Base-by-base conservation (phyloP, 2,113 vertebrate genomes). In the Myiagra hebetior region DNA sequence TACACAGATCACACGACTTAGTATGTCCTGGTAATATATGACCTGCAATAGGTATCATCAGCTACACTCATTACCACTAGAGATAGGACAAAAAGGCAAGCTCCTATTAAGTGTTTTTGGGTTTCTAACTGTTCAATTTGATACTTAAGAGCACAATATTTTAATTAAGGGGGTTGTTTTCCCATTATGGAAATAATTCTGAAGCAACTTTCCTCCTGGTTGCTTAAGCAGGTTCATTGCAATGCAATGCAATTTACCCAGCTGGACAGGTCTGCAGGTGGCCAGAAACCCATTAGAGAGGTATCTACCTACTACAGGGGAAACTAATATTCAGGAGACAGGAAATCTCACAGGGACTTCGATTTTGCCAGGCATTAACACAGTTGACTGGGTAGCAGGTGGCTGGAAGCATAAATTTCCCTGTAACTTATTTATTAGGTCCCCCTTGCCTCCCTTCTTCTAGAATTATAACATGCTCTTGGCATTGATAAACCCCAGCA, bases 351-450 rank as follows among this genome's bases (percentile, higher is more conserved):
- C 49, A 73, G 95, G 96, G 95, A 92, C 94, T 97, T 94, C 74
- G 87, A 96, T 97, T 95, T 93, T 96, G 95, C 95, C 85, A 97
- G 92, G 68, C 95, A 89, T 96, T 97, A 96, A 90, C 94, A 92
- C 96, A 97, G 94, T 6, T 97, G 96, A 97, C 93, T 96, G 95
- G 96, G 96, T 95, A 97, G 97, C 97, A 97, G 97, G 97, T 97
- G 95, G 96, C 91, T 97, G 87, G 89, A 84, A 97, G 87, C 93
- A 96, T 97, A 96, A 96, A 97, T 97, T 97, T 97, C 88, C 92
- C 96, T 88, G 87, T 95, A 96, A 91, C 87, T 96, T 96, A 97
- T 97, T 96, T 97, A 97, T 97, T 94, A 97, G 69, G 56, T 60
- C 53, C 95, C 95, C 92, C 94, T 96, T 80, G 93, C 76, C 75